Evolutionary conservation across 2,113 vertebrate species (phyloP), one percentile per base, ranked within the genome.

Genomic region (Centropus bengalensis): DNA sequence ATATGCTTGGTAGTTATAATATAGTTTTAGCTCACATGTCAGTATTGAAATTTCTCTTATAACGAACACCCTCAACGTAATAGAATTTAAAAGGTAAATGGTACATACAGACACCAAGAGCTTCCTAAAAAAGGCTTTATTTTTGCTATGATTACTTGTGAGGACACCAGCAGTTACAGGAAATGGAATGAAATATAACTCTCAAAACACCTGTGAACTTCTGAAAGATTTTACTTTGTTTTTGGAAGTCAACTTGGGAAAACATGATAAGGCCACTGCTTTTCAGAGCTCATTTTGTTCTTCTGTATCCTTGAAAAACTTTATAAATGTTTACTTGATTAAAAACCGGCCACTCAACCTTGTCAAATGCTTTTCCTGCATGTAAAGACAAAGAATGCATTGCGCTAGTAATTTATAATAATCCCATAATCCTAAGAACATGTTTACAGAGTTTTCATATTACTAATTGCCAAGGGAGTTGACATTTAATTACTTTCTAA

Each of bases 291-390:
- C 4, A 30, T 82, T 96, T 88, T 95, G 20, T 17, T 80, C 33
- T 91, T 88, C 63, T 74, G 33, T 90, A 92, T 81, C 88, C 79
- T 90, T 95, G 88, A 96, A 94, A 80, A 14, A 47, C 15, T 93
- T 96, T 76, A 5, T 69, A 94, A 95, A 90, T 70, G 3, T 91
- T 95, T 95, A 86, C 73, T 86, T 95, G 88, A 93, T 96, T 95
- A 94, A 93, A 94, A 96, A 96, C 94, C 94, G 94, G 92, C 90
- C 94, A 90, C 42, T 93, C 92, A 95, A 95, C 92, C 96, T 96
- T 96, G 95, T 95, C 95, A 95, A 96, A 95, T 86, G 32, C 75
- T 90, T 86, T 94, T 90, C 23, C 67, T 81, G 71, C 76, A 88
- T 47, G 47, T 80, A 90, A 91, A 94, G 68, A 94, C 94, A 95